phyloP scores from a whole-genome alignment of 1,140 invertebrate species.

The Dendroctonus valens region DNA sequence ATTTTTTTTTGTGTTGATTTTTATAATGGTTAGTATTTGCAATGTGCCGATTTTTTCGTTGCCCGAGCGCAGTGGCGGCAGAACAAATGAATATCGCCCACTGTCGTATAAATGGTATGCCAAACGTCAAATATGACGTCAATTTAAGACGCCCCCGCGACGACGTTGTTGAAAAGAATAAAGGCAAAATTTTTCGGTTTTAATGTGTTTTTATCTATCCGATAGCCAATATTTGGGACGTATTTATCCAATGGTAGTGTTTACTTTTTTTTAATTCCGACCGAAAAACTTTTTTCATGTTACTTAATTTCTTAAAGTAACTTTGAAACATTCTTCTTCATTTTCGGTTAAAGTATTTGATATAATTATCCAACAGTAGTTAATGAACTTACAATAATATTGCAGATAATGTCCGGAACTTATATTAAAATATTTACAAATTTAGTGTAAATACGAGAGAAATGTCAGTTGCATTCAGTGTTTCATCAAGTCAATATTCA shows the following conservation, averaged over 20 bases:
- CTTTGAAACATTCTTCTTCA: too few relatives aligned
- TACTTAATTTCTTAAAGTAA: not conserved
- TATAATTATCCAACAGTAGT: not conserved
- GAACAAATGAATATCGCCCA: slow-evolving; percentile 32
- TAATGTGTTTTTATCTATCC: slow-evolving; percentile 27
- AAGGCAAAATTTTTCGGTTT: slow-evolving; percentile 27
- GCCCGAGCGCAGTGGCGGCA: not conserved
- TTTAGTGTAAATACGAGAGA: too few relatives aligned
- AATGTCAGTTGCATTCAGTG: too few relatives aligned
- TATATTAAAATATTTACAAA: too few relatives aligned
- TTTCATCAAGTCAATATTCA: too few relatives aligned
- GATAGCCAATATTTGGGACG: slow-evolving; percentile 7
- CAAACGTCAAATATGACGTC: slow-evolving; percentile 46
- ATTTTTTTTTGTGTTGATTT: slow-evolving; percentile 8
- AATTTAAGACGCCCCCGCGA: slow-evolving; percentile 41
- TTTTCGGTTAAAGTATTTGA: too few relatives aligned
- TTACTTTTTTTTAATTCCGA: slow-evolving; percentile 16
- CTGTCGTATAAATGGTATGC: slow-evolving; percentile 39
- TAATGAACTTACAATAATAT: not conserved
- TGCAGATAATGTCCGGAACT: not conserved
- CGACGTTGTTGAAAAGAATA: slow-evolving; percentile 24
- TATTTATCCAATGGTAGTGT: slow-evolving; percentile 15
- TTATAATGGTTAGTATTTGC: slow-evolving; percentile 28
- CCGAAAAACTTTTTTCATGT: not conserved
- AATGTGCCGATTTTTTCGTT: not conserved